Conservation (phyloP, 2,888 invertebrate species). For the Selenia dentaria region DNA sequence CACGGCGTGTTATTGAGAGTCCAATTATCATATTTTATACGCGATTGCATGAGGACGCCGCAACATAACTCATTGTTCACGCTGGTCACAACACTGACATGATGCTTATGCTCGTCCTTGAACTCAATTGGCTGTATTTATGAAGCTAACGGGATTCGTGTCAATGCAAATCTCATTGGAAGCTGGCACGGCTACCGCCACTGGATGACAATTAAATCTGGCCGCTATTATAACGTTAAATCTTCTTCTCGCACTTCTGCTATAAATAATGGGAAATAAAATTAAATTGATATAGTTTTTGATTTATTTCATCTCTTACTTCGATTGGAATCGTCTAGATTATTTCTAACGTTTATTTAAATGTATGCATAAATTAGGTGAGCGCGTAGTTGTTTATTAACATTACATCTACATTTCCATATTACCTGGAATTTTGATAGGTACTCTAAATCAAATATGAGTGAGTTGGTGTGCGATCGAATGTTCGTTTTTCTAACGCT, state of each 20-base stretch:
- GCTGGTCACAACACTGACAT: slow-evolving; percentile 75
- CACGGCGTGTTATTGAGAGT: slow-evolving; percentile 55
- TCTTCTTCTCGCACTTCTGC: slow-evolving; percentile 20
- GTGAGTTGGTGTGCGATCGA: slow-evolving; percentile 29
- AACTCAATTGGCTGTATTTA: slow-evolving; percentile 80
- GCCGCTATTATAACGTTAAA: slow-evolving; percentile 14
- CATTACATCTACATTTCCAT: not conserved
- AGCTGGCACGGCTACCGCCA: slow-evolving; percentile 50
- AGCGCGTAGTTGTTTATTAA: not conserved
- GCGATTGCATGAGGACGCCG: slow-evolving; percentile 77
- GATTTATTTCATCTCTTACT: not conserved
- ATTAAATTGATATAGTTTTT: not conserved
- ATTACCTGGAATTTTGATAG: slow-evolving; percentile 4
- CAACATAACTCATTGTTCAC: slow-evolving; percentile 79
- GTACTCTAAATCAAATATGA: slow-evolving; percentile 6
- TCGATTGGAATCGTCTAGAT: not conserved
- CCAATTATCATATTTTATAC: slow-evolving; percentile 80
- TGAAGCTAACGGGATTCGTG: slow-evolving; percentile 78
- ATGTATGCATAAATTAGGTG: not conserved
- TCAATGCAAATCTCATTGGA: slow-evolving; percentile 75
- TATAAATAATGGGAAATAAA: not conserved
- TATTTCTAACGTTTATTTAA: not conserved
- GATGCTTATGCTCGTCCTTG: slow-evolving; percentile 79
- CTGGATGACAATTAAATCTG: slow-evolving; percentile 49
- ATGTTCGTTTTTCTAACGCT: slow-evolving; percentile 42